phyloP scores from a whole-genome alignment of 2,113 vertebrate species.

The Seriola dumerili region DNA sequence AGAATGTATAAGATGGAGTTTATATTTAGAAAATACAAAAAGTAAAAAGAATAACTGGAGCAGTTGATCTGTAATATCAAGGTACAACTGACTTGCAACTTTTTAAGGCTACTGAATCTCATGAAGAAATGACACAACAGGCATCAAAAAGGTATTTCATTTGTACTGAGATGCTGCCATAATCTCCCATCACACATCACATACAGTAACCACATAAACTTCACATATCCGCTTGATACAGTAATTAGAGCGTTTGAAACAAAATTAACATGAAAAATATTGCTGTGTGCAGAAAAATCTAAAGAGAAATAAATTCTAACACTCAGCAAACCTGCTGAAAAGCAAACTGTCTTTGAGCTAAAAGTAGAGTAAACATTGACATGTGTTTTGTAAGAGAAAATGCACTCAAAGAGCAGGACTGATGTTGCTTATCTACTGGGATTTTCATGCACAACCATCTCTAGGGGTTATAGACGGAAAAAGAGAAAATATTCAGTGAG shows the following conservation, averaged over 20 bases:
- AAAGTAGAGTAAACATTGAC: conserved; percentile 24
- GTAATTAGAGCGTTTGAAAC: not conserved
- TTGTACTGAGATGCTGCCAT: not conserved
- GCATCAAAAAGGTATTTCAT: not conserved
- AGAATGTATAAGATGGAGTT: not conserved
- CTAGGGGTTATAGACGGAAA: too few relatives aligned
- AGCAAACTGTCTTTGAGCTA: conserved; percentile 19
- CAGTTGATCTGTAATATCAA: not conserved
- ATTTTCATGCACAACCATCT: too few relatives aligned
- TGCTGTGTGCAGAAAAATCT: too few relatives aligned
- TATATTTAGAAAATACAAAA: conserved; percentile 41
- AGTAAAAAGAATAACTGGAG: not conserved
- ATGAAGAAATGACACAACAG: not conserved
- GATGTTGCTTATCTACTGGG: not conserved
- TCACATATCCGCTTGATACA: not conserved
- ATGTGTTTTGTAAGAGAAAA: conserved; percentile 13
- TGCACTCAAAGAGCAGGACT: not conserved
- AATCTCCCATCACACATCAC: not conserved
- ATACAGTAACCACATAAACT: not conserved
- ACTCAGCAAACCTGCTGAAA: conserved; percentile 1
- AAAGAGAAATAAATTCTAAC: not conserved
- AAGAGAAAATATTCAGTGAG: too few relatives aligned
- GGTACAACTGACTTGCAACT: too few relatives aligned
- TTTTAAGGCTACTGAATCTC: not conserved
- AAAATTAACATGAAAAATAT: too few relatives aligned